Evolutionary conservation across 1,140 invertebrate genomes (phyloP).

Genomic region (Amyelois transitella): DNA sequence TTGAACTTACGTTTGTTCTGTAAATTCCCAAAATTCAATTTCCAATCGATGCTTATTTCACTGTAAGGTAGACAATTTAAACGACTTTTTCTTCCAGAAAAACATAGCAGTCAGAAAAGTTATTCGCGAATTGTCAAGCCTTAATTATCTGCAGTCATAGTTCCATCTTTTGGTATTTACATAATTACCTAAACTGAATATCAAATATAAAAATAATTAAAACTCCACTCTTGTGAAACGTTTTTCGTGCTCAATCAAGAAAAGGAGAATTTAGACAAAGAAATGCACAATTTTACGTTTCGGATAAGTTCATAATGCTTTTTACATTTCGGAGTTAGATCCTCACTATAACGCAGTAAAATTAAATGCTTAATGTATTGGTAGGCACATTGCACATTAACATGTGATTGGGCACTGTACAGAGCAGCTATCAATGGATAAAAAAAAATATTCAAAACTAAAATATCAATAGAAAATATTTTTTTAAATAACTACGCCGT

Average conservation of each 20-base stretch:
- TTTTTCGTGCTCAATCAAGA: too few relatives aligned
- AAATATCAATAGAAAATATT: background rate
- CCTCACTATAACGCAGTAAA: slow-evolving; percentile 47
- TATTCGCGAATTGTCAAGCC: slow-evolving; percentile 26
- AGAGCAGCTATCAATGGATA: slow-evolving; percentile 16
- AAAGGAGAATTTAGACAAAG: slow-evolving; percentile 42
- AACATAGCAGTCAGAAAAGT: too few relatives aligned
- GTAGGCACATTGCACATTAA: background rate
- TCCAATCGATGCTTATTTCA: too few relatives aligned
- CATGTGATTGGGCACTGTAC: background rate
- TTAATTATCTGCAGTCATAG: slow-evolving; percentile 31
- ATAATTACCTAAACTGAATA: slow-evolving; percentile 41
- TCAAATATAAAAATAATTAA: slow-evolving; percentile 37
- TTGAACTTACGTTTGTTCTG: too few relatives aligned
- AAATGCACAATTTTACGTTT: slow-evolving; percentile 44
- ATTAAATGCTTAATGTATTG: slow-evolving; percentile 44
- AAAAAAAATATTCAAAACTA: slow-evolving; percentile 9
- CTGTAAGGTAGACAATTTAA: too few relatives aligned
- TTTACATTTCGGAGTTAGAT: background rate
- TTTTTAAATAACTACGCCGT: background rate
- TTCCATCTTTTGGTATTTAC: slow-evolving; percentile 56
- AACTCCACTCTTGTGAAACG: slow-evolving; percentile 55
- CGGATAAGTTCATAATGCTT: slow-evolving; percentile 3
- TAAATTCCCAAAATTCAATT: background rate
- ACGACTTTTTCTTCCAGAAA: too few relatives aligned